Evolutionary conservation across 2,113 vertebrate species (phyloP), one percentile per base, ranked within the genome.

Genomic region (Struthidea cinerea): DNA sequence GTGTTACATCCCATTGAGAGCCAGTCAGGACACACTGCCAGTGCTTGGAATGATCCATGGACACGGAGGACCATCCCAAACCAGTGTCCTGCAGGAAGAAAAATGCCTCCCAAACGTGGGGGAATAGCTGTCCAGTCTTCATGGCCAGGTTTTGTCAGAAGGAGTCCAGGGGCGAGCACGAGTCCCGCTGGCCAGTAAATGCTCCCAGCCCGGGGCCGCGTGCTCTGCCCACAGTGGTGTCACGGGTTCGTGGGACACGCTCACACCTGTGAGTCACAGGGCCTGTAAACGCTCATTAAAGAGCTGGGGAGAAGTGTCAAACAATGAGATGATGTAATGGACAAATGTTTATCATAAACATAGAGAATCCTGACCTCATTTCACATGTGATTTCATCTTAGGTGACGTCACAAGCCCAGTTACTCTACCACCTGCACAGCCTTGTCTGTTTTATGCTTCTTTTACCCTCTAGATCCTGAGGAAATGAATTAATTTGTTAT

Each of bases 351-450:
- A 80, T 78, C 57, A 71, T 16, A 75, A 61, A 73, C 71, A 65
- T 0, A 84, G 79, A 86, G 75, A 82, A 79, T 84, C 79, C 65
- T 91, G 78, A 84, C 89, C 92, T 70, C 79, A 56, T 79, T 93
- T 91, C 82, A 88, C 85, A 7, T 30, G 70, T 78, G 83, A 89
- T 95, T 95, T 84, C 90, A 92, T 88, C 75, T 61, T 32, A 79
- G 61, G 49, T 69, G 57, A 71, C 74, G 65, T 84, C 73, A 71
- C 68, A 59, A 88, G 49, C 32, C 24, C 55, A 67, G 53, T 59
- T 81, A 84, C 52, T 75, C 32, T 61, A 67, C 32, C 44, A 92
- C 90, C 88, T 95, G 73, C 68, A 81, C 76, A 92, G 56, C 49
- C 28, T 68, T 27, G 32, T 33, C 63, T 91, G 52, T 22, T 92